Base-by-base conservation (phyloP, 2,113 vertebrate species). In the Gasterosteus aculeatus region DNA sequence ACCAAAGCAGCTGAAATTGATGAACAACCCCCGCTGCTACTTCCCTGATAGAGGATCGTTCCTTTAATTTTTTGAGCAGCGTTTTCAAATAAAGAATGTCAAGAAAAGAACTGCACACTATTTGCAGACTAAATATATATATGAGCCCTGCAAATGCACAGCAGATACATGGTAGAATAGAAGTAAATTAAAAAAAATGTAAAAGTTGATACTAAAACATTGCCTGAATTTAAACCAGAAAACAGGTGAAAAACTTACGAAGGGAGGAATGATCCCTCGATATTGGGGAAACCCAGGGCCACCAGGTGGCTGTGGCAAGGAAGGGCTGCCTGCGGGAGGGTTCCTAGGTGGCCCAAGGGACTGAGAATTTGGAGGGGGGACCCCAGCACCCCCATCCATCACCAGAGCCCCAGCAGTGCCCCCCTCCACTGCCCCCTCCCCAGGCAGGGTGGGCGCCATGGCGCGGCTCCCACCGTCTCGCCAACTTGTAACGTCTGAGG, bases 391-490 rank as follows among this genome's bases (percentile, higher is more conserved):
- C 87, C 92, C 93, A 88, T 94, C 94, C 92, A 94, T 95, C 88
- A 86, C 89, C 86, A 95, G 69, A 85, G 89, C 75, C 79, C 89
- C 93, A 84, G 89, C 94, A 87, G 82, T 81, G 92, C 95, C 93
- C 81, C 92, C 94, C 87, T 94, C 93, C 47, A 58, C 90, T 46
- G 87, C 92, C 91, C 93, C 95, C 93, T 95, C 95, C 90, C 93
- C 94, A 84, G 88, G 74, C 86, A 92, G 88, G 93, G 93, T 92
- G 94, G 93, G 94, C 72, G 91, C 92, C 93, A 94, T 65, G 81
- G 91, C 94, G 81, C 95, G 95, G 91, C 96, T 95, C 93, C 96
- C 96, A 95, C 96, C 96, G 65, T 97, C 96, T 95, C 96, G 96
- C 96, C 96, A 97, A 83, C 93, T 96, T 85, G 96, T 95, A 80